phyloP scores from a whole-genome alignment of 1,140 invertebrate species.

The Sitophilus oryzae region DNA sequence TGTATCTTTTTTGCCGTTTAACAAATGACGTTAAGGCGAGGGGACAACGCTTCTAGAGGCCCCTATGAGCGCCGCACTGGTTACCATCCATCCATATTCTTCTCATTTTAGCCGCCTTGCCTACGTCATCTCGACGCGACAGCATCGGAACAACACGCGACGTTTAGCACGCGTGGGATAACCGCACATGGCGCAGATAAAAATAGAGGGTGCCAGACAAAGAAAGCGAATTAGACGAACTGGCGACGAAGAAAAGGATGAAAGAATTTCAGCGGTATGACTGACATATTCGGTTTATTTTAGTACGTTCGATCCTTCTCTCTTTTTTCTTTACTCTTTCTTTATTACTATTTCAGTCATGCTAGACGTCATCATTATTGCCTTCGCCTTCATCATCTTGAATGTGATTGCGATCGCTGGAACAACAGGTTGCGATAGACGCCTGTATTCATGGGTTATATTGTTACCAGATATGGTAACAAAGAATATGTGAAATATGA shows the following conservation, averaged over 20 bases:
- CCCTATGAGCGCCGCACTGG: too few species aligned
- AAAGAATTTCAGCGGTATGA: constrained; percentile 8
- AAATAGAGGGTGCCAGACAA: constrained; percentile 20
- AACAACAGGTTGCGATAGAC: constrained; percentile 22
- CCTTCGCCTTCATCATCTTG: constrained; percentile 10
- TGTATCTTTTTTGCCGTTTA: too few species aligned
- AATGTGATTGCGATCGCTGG: constrained; percentile 17
- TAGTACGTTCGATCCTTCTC: too few species aligned
- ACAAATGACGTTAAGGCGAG: too few species aligned
- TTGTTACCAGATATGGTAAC: too few species aligned
- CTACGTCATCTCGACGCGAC: constrained; percentile 11
- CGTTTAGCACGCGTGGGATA: constrained; percentile 23
- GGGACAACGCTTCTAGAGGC: too few species aligned
- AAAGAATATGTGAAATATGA: too few species aligned
- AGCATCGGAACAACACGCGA: constrained; percentile 15
- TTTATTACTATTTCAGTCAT: not conserved
- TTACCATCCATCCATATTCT: too few species aligned
- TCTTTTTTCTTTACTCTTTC: too few species aligned
- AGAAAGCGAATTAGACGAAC: not conserved
- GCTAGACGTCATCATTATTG: constrained; percentile 3
- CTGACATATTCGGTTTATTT: constrained; percentile 20
- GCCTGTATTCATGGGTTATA: too few species aligned
- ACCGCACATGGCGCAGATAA: constrained; percentile 23
- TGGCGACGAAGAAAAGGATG: constrained; percentile 4
- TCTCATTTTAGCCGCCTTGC: too few species aligned